A percentile compares a stretch with the other conserved stretches of the same genome.
Evolutionary conservation across 2,113 vertebrate species (phyloP).

Genomic region (Nothobranchius furzeri): DNA sequence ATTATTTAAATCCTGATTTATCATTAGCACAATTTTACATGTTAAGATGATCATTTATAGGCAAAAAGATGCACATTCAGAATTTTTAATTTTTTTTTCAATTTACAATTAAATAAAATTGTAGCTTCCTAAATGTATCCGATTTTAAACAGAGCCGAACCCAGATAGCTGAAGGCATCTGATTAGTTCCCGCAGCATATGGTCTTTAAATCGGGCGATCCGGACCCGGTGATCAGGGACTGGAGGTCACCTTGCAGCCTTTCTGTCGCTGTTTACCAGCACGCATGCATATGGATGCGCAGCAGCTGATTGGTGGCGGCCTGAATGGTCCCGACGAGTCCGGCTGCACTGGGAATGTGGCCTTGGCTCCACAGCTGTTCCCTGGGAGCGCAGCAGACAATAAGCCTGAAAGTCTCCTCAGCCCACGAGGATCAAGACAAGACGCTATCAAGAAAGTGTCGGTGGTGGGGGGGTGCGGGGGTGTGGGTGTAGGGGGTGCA

Average conservation of each 20-base stretch:
- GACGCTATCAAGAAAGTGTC: slow-evolving; percentile 22
- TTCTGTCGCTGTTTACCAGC: slow-evolving; percentile 23
- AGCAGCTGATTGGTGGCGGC: slow-evolving; percentile 69
- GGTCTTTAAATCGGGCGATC: slow-evolving; percentile 15
- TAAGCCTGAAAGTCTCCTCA: slow-evolving; percentile 74
- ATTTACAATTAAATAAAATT: too few species aligned
- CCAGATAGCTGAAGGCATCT: slow-evolving; percentile 27
- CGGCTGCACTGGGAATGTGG: slow-evolving; percentile 74
- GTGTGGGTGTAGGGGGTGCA: background rate
- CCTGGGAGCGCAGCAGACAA: slow-evolving; percentile 80
- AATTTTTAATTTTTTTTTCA: too few species aligned
- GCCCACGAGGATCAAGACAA: slow-evolving; percentile 52
- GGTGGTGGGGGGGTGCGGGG: background rate
- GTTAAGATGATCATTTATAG: too few species aligned
- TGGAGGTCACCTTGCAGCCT: slow-evolving; percentile 40
- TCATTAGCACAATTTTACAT: too few species aligned
- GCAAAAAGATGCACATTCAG: too few species aligned
- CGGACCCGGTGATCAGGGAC: slow-evolving; percentile 15
- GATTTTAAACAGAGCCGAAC: too few species aligned
- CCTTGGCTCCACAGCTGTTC: slow-evolving; percentile 84
- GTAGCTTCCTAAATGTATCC: too few species aligned
- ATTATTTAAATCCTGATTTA: background rate
- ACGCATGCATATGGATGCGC: slow-evolving; percentile 63
- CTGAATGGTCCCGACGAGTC: slow-evolving; percentile 60
- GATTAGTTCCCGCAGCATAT: slow-evolving; percentile 31